Percentiles rank a stretch among this genome's conserved stretches.
phyloP scores from a whole-genome alignment of 2,888 invertebrate species.

The Synanthedon tipuliformis region DNA sequence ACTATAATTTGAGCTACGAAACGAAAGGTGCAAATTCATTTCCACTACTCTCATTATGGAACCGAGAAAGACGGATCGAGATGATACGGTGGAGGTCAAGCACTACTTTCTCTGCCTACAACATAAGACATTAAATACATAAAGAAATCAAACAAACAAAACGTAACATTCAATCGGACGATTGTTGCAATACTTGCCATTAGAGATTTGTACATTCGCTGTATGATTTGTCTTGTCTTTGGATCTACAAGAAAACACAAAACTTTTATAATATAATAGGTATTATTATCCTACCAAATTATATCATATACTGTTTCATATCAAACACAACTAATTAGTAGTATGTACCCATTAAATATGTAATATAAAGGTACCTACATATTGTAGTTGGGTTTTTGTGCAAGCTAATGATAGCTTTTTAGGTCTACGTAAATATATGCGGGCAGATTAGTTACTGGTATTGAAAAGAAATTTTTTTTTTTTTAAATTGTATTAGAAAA shows the following conservation, averaged over 20 bases:
- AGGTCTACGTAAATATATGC: too few relatives aligned
- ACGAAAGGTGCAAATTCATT: constrained; percentile 48
- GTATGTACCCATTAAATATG: too few relatives aligned
- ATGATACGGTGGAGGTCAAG: constrained; percentile 83
- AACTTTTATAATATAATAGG: too few relatives aligned
- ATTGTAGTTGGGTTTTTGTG: too few relatives aligned
- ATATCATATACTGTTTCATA: too few relatives aligned
- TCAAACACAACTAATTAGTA: too few relatives aligned
- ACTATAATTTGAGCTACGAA: constrained; percentile 36
- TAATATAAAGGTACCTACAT: too few relatives aligned
- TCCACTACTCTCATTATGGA: constrained; percentile 51
- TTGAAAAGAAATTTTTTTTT: background rate
- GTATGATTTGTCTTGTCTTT: constrained; percentile 95
- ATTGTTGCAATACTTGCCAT: constrained; percentile 82
- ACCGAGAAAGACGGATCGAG: constrained; percentile 75
- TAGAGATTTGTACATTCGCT: constrained; percentile 96
- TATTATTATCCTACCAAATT: too few relatives aligned
- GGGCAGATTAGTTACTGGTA: too few relatives aligned
- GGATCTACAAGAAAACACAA: constrained; percentile 81
- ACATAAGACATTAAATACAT: constrained; percentile 50
- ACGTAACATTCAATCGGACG: constrained; percentile 5
- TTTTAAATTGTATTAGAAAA: too few relatives aligned
- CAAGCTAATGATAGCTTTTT: too few relatives aligned
- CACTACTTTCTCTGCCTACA: constrained; percentile 81
- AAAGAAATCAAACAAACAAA: constrained; percentile 19